Evolutionary conservation across 2,888 invertebrate species (phyloP), one percentile per base, ranked within the genome.

Genomic region (Gymnosoma rotundatum): DNA sequence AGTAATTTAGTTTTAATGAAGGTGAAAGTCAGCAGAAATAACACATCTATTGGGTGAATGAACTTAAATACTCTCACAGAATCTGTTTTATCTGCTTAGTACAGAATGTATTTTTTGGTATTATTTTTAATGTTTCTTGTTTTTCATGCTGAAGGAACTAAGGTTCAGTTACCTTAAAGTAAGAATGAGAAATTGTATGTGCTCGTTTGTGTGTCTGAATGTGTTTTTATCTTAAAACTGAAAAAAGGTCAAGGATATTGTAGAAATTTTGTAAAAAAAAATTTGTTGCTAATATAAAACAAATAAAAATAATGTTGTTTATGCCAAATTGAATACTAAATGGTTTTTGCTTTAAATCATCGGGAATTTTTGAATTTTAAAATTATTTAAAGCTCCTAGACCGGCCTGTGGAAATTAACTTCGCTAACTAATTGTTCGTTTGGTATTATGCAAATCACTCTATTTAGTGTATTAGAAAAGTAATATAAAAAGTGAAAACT

Each of bases 1-100:
- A 69, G 32, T 54, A 9, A 2, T 7, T 36, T 36, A 32, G 48
- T 56, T 54, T 74, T 36, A 61, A 56, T 75, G 63, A 81, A 81
- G 80, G 74, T 81, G 74, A 81, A 81, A 75, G 80, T 75, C 69
- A 60, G 38, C 10, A 38, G 12, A 14, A 74, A 52, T 63, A 74
- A 54, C 25, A 61, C 18, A 32, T 61, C 38, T 69, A 25, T 45
- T 69, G 54, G 80, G 74, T 81, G 54, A 80, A 74, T 74, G 69
- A 32, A 80, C 80, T 61, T 9, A 25, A 32, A 42, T 63, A 38
- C 48, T 52, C 21, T 56, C n/a, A 42, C 42, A 45, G 1, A 1
- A 45, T 12, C 8, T 45, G 2, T 48, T 48, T 48, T 16, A 48
- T n/a, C 16, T 48, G 5, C 4, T 14, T 48, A 4, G 2, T 42